Base-by-base conservation (phyloP, 2,888 invertebrate species). In the Laothoe populi region DNA sequence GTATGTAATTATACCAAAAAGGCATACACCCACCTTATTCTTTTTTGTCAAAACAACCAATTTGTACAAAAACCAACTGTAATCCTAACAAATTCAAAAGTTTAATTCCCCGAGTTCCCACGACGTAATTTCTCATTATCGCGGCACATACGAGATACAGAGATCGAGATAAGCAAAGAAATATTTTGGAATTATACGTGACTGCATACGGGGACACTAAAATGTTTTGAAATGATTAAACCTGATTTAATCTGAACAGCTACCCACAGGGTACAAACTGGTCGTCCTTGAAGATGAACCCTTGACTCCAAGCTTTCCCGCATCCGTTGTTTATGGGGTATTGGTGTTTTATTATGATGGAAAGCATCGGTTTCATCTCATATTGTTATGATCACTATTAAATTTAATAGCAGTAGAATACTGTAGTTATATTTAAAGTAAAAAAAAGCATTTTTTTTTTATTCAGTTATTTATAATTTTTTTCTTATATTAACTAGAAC, bases 271-370 rank as follows among this genome's bases (percentile, higher is more conserved):
- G 66, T 62, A 63, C n/a, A 42, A 58, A 73, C 70, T 67, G 66
- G 73, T 61, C 62, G 66, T 63, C 73, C 73, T 73, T 71, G 71
- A 87, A 72, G 68, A 72, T 82, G 77, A 81, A 82, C 81, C 76
- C 75, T 35, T 73, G 73, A 67, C 70, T 61, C 69, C 74, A 73
- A 71, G 71, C 71, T 79, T 74, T 75, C 75, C 75, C 66, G 67
- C 71, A 71, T 70, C 53, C 53, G 59, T 66, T 64, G 64, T 67
- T 71, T 70, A 72, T 71, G 68, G 68, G 68, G 66, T 63, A 66
- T 64, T 71, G 68, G 40, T 62, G 23, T 59, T 65, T 64, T 64
- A 66, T 60, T 64, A 35, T 65, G 57, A 67, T 64, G 61, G 63
- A 60, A 68, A 73, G 66, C 26, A 23, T 53, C 24, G 35, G 49